These are phyloP conservation scores for Alligator mississippiensis DNA, from an alignment of 2,113 vertebrate species.

Conservation along the genomic window DNA sequence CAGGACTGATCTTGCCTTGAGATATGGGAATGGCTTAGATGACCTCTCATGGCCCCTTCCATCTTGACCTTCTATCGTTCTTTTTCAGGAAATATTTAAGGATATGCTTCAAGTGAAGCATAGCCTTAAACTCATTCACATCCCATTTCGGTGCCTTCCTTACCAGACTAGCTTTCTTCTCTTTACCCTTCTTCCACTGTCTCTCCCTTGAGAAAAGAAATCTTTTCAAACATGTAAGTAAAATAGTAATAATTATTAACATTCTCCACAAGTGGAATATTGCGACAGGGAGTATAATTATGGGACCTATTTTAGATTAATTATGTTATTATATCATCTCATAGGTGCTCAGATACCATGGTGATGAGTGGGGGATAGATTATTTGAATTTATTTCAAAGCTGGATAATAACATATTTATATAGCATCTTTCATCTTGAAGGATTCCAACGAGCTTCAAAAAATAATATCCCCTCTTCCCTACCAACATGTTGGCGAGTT, in stretches of 20 bases:
- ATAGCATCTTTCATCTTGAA: constrained; percentile 14
- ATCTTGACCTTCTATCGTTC: background rate
- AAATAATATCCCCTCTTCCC: background rate
- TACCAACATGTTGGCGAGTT: background rate
- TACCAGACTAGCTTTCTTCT: background rate
- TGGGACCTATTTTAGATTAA: constrained; percentile 35
- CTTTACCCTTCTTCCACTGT: constrained; percentile 22
- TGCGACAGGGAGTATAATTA: constrained; percentile 54
- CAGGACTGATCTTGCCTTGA: background rate
- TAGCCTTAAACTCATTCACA: too few species aligned
- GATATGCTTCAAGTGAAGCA: too few species aligned
- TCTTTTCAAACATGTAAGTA: constrained; percentile 38
- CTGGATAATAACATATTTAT: constrained; percentile 42
- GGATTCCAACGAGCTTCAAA: background rate
- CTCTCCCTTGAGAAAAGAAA: constrained; percentile 38
- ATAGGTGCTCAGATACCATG: constrained; percentile 42
- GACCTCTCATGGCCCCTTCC: background rate
- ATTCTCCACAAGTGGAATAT: constrained; percentile 25
- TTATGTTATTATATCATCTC: constrained; percentile 51
- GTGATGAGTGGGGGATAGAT: constrained; percentile 30
- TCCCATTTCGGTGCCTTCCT: background rate
- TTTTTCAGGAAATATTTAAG: too few species aligned
- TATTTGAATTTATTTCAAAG: constrained; percentile 25
- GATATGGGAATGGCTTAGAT: background rate
- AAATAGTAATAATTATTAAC: constrained; percentile 8